Percentiles rank a stretch among this genome's conserved stretches.
phyloP scores from a whole-genome alignment of 2,888 invertebrate genomes.

The Acheta domesticus region DNA sequence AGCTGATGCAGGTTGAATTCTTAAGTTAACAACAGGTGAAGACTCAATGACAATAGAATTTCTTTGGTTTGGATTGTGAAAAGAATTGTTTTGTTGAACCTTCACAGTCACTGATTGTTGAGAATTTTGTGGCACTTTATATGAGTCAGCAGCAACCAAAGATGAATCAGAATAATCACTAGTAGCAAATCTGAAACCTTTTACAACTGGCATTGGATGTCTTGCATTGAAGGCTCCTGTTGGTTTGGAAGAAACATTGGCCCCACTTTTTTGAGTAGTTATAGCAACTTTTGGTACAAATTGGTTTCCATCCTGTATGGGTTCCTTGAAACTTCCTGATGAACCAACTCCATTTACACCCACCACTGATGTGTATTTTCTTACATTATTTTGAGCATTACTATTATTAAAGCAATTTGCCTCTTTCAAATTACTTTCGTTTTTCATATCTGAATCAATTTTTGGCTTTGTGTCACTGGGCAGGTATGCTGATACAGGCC shows the following conservation, averaged over 20 bases:
- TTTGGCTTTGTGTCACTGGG: background rate
- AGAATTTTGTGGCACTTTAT: background rate
- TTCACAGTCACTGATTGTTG: conserved; percentile 3
- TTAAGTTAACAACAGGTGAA: background rate
- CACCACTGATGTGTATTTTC: conserved; percentile 35
- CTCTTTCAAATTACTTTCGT: background rate
- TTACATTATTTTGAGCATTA: background rate
- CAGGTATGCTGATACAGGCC: background rate
- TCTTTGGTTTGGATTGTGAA: conserved; percentile 9
- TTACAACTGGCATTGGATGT: conserved; percentile 34
- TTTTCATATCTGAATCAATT: background rate
- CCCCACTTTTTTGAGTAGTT: background rate
- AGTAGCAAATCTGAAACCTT: conserved; percentile 33
- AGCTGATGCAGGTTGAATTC: conserved; percentile 28
- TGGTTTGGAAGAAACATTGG: background rate
- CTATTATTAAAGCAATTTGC: background rate
- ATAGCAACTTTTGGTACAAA: background rate
- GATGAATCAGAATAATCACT: conserved; percentile 18
- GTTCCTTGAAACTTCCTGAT: conserved; percentile 5
- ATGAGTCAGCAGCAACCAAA: background rate
- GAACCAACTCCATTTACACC: conserved; percentile 30
- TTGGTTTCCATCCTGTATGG: background rate
- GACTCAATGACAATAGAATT: background rate
- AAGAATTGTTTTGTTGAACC: conserved; percentile 12
- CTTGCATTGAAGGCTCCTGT: conserved; percentile 25